These are phyloP conservation scores for Temnopleurus reevesii DNA, from an alignment of 53 echinoderm and acorn worm species.

Conservation along the genomic window DNA sequence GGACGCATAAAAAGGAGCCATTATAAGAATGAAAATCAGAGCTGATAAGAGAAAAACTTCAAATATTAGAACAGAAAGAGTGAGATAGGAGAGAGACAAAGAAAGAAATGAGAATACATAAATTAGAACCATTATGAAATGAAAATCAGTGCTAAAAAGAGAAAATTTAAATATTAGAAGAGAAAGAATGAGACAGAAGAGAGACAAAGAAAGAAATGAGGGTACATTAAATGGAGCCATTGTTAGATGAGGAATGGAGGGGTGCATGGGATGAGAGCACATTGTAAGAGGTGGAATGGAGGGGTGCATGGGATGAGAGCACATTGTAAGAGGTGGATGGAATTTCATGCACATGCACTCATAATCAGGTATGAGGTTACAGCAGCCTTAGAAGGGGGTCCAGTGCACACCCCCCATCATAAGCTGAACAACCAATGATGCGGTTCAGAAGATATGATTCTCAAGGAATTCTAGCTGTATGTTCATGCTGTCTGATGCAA, in stretches of 20 bases:
- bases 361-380: conserved; percentile 25
- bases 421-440: not conserved
- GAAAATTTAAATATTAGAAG: not conserved
- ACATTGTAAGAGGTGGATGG: conserved; percentile 1
- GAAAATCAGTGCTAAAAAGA: not conserved
- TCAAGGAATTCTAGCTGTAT: not conserved
- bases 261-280: not conserved
- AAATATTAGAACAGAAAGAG: no score
- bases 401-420: not conserved
- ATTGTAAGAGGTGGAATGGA: not conserved
- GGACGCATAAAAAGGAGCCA: not conserved
- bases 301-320: not conserved
- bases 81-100: no score
- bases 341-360: conserved; percentile 27
- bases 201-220: not conserved
- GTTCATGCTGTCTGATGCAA: not conserved
- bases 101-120: no score
- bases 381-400: not conserved
- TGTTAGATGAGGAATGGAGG: not conserved
- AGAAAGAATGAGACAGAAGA: not conserved
- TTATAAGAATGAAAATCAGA: not conserved
- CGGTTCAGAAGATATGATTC: not conserved
- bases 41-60: no score
- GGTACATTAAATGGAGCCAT: not conserved
- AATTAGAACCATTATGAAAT: not conserved